phyloP scores from a whole-genome alignment of 92 coral and sea anemone genomes.

The Heliopora coerulea region DNA sequence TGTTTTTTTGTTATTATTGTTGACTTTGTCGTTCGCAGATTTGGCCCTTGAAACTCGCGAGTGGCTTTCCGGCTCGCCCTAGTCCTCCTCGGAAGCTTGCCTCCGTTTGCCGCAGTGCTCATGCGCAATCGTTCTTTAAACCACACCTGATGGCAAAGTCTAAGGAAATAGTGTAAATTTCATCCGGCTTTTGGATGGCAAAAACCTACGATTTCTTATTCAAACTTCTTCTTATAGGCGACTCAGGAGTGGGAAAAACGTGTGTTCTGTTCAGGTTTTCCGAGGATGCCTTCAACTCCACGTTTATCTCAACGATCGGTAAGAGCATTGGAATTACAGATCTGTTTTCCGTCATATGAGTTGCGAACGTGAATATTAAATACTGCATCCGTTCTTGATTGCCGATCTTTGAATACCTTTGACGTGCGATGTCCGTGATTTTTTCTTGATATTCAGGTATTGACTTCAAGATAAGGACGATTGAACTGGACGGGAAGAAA shows the following conservation, averaged over 20 bases:
- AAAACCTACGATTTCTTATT: slow-evolving; percentile 99
- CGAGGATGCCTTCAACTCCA: slow-evolving; percentile 97
- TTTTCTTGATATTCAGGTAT: slow-evolving; percentile 70
- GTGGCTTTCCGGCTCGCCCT: too few relatives aligned
- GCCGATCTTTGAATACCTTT: too few relatives aligned
- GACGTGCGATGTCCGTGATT: slow-evolving; percentile 4
- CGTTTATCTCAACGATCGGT: slow-evolving; percentile 99
- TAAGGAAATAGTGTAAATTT: slow-evolving; percentile 28
- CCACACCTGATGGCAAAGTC: slow-evolving; percentile 81
- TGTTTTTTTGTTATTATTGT: too few relatives aligned
- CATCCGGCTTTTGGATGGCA: slow-evolving; percentile 75
- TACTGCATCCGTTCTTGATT: neutral
- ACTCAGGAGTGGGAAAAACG: slow-evolving; percentile 98
- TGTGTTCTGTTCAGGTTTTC: slow-evolving; percentile 91
- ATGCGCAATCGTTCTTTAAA: slow-evolving; percentile 56
- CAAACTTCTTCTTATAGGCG: slow-evolving; percentile 92
- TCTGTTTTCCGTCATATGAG: neutral
- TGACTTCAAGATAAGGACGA: slow-evolving; percentile 95
- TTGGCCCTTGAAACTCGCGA: too few relatives aligned
- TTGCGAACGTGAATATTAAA: neutral
- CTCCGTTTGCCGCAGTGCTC: slow-evolving; percentile 35
- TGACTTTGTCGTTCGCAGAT: too few relatives aligned
- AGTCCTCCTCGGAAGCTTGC: neutral
- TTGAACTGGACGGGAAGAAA: slow-evolving; percentile 96
- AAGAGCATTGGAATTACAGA: neutral